These are phyloP conservation scores for Heliornis fulica DNA, from an alignment of 2,113 vertebrate genomes.

Conservation along the genomic window DNA sequence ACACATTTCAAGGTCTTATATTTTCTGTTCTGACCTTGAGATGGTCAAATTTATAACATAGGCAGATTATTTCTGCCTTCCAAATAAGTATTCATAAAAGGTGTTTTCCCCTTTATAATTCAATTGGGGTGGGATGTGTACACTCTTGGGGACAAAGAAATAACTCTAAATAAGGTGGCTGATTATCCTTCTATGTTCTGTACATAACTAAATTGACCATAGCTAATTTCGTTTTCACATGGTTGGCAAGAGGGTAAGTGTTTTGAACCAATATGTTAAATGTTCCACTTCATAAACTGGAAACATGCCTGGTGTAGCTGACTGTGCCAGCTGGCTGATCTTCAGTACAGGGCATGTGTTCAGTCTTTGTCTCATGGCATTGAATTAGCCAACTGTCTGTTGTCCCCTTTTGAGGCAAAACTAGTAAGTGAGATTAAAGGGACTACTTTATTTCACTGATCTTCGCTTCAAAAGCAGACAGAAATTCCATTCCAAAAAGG, in stretches of 20 bases:
- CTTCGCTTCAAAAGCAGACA: neutral
- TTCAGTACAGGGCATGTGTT: neutral
- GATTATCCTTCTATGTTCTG: constrained; percentile 27
- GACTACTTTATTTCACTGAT: neutral
- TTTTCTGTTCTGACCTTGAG: constrained; percentile 1
- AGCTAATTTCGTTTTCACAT: constrained; percentile 44
- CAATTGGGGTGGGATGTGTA: neutral
- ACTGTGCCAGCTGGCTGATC: constrained; percentile 60
- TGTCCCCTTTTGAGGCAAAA: constrained; percentile 12
- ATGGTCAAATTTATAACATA: neutral
- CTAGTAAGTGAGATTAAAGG: neutral
- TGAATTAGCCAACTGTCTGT: constrained; percentile 24
- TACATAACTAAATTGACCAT: constrained; percentile 11
- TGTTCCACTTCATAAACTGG: constrained; percentile 37
- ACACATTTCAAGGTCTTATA: neutral
- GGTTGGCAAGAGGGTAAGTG: constrained; percentile 3
- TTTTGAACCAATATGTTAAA: constrained; percentile 47
- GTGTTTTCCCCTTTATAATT: neutral
- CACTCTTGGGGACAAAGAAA: neutral
- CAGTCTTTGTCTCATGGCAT: constrained; percentile 5
- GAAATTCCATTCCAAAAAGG: neutral
- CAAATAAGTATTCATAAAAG: neutral
- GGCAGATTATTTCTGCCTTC: neutral
- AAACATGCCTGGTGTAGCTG: constrained; percentile 6
- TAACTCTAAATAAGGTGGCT: neutral